These are phyloP conservation scores for Butorides virescens DNA, from an alignment of 2,113 vertebrate genomes.

Conservation along the genomic window DNA sequence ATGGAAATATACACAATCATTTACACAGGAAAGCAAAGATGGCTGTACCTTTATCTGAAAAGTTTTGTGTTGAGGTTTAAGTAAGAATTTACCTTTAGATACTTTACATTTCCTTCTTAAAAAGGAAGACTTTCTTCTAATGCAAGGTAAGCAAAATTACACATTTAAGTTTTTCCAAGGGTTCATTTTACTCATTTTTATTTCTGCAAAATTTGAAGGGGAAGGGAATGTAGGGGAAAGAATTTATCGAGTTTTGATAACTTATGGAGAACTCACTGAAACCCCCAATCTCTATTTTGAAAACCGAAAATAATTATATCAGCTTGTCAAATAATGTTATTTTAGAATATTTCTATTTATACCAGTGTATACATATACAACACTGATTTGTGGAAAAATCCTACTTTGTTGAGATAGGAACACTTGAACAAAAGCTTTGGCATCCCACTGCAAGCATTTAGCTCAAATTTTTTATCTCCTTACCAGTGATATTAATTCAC, in stretches of 20 bases:
- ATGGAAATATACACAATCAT: neutral
- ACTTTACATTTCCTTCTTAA: neutral
- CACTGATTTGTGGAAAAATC: neutral
- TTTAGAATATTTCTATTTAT: neutral
- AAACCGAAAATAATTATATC: neutral
- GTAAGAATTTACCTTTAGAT: neutral
- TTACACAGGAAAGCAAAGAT: neutral
- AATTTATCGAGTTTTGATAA: neutral
- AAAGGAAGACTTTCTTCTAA: neutral
- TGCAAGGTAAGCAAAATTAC: neutral
- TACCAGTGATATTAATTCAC: neutral
- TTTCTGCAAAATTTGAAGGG: neutral
- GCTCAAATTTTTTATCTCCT: neutral
- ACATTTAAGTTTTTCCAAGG: neutral
- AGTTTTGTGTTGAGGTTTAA: neutral
- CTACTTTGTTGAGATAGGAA: neutral
- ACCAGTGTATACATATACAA: neutral
- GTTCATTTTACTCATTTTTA: neutral
- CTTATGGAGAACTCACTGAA: neutral
- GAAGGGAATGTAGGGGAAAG: rapidly evolving
- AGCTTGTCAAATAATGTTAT: neutral
- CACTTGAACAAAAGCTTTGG: neutral
- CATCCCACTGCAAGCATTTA: neutral
- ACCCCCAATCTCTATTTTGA: neutral
- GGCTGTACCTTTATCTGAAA: neutral